These are phyloP conservation scores for Mesaphorura yosii DNA, from an alignment of 1,140 invertebrate species.

Conservation along the genomic window DNA sequence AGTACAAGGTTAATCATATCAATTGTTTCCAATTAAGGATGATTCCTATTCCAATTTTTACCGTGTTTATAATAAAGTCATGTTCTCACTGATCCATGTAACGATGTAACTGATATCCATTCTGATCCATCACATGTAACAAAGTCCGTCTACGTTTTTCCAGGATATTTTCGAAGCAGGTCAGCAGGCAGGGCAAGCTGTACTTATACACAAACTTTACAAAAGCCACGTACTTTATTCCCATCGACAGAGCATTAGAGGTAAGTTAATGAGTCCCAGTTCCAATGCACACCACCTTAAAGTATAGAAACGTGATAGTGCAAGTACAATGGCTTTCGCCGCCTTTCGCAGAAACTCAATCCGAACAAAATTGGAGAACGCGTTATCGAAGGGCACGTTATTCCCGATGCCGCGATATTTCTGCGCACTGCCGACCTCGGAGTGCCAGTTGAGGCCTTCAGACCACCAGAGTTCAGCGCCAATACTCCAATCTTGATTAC, in stretches of 20 bases:
- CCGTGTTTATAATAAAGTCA: no score
- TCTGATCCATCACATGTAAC: no score
- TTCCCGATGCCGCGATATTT: conserved; percentile 74
- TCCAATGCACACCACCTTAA: conserved; percentile 45
- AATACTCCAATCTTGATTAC: conserved; percentile 7
- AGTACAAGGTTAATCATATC: neutral
- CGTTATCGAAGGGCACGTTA: conserved; percentile 78
- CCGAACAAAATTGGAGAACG: conserved; percentile 58
- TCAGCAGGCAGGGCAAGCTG: neutral
- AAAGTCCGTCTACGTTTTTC: neutral
- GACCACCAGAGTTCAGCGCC: conserved; percentile 49
- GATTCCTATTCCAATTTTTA: no score
- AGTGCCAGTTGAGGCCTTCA: conserved; percentile 51
- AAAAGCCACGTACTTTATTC: neutral
- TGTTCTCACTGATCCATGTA: no score
- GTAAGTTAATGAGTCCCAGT: neutral
- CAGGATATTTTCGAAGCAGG: neutral
- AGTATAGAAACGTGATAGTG: neutral
- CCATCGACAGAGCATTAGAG: neutral
- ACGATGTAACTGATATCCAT: no score
- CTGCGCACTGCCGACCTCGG: conserved; percentile 61
- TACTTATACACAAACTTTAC: neutral
- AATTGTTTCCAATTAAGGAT: neutral
- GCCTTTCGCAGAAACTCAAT: conserved; percentile 36
- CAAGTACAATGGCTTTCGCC: neutral